These are phyloP conservation scores for Minunthozetes semirufus DNA, from an alignment of 2,888 invertebrate species.

Conservation along the genomic window DNA sequence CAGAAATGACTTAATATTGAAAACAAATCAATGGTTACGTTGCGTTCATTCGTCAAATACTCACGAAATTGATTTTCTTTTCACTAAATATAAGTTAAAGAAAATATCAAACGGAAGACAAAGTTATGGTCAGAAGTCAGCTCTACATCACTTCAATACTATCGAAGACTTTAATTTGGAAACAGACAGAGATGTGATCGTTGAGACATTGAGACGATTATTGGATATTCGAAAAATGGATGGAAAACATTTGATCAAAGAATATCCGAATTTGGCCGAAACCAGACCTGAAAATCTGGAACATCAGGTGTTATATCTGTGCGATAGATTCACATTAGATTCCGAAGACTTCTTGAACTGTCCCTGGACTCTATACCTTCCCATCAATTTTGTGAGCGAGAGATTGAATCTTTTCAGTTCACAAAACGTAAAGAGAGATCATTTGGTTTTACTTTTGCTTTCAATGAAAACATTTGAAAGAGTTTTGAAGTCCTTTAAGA, in stretches of 20 bases:
- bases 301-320: background rate
- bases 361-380: slow-evolving; percentile 18
- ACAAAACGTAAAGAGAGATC: background rate
- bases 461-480: background rate
- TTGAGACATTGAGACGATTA: background rate
- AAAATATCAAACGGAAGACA: background rate
- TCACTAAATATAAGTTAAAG: slow-evolving; percentile 9
- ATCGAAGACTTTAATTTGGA: slow-evolving; percentile 12
- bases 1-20: background rate
- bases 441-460: slow-evolving; percentile 14
- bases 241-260: background rate
- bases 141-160: background rate
- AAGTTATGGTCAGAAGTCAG: slow-evolving; percentile 2
- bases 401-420: background rate
- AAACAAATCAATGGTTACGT: background rate
- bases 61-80: background rate
- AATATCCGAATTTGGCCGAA: slow-evolving; percentile 1
- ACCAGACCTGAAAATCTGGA: background rate
- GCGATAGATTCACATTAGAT: background rate
- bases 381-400: background rate
- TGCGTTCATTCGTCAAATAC: slow-evolving; percentile 1
- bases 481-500: background rate
- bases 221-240: slow-evolving; percentile 15
- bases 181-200: background rate
- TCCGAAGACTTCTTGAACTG: background rate